Conservation (phyloP, 2,113 vertebrate genomes). For the Sinocyclocheilus anophthalmus region DNA sequence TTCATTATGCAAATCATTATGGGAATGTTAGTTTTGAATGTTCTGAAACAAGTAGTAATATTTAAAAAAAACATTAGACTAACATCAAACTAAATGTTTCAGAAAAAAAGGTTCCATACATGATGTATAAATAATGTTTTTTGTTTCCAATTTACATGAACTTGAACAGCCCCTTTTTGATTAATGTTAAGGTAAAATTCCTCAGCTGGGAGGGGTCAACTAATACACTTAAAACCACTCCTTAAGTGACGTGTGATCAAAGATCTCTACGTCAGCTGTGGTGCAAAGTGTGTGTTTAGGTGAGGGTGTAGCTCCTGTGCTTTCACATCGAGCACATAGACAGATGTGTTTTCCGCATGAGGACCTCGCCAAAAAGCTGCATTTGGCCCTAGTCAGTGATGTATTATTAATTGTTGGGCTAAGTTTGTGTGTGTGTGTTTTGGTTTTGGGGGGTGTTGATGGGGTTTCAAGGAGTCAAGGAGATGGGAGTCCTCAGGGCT, state of each 20-base stretch:
- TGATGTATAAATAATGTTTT: too few species aligned
- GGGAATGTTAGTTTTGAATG: too few species aligned
- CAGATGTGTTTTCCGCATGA: not conserved
- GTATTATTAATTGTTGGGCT: slow-evolving; percentile 57
- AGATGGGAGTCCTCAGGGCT: slow-evolving; percentile 51
- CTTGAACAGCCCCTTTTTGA: too few species aligned
- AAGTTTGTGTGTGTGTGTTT: slow-evolving; percentile 18
- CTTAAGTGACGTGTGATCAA: not conserved
- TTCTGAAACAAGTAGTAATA: too few species aligned
- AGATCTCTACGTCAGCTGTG: not conserved
- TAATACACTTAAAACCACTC: not conserved
- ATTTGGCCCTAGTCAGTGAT: slow-evolving; percentile 55
- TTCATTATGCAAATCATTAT: too few species aligned
- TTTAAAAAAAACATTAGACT: too few species aligned
- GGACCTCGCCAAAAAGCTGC: slow-evolving; percentile 51
- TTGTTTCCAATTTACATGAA: too few species aligned
- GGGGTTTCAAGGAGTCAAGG: slow-evolving; percentile 25
- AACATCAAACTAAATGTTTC: too few species aligned
- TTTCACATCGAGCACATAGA: slow-evolving; percentile 40
- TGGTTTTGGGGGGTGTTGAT: slow-evolving; percentile 17
- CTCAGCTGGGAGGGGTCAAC: not conserved
- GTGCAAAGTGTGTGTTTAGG: not conserved
- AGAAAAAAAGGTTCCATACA: too few species aligned
- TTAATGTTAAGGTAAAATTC: not conserved
- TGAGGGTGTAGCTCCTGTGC: not conserved